Evolutionary conservation across 2,113 vertebrate species (phyloP).

Genomic region (Rhagologus leucostigma): DNA sequence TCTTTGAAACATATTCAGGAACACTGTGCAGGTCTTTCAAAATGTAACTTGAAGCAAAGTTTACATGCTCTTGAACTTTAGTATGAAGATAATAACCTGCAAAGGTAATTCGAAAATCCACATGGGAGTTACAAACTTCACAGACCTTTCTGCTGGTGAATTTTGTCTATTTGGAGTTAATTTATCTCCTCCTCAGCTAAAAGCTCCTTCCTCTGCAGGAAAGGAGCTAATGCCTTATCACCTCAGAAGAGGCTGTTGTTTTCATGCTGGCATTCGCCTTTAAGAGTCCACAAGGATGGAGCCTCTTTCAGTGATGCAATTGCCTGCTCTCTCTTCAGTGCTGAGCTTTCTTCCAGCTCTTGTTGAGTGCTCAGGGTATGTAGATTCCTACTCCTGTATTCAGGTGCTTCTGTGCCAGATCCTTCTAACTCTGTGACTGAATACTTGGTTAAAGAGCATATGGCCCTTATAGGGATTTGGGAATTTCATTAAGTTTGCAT

Average conservation of each 20-base stretch:
- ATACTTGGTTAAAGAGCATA: background rate
- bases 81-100: background rate
- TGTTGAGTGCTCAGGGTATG: background rate
- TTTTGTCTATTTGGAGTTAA: background rate
- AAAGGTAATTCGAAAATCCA: background rate
- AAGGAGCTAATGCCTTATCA: background rate
- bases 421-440: background rate
- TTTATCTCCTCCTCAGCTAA: background rate
- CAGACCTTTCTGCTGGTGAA: background rate
- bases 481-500: background rate
- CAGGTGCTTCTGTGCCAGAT: background rate
- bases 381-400: fast-evolving
- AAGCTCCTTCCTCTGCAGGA: background rate
- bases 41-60: background rate
- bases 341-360: background rate
- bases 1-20: background rate
- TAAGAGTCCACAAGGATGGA: background rate
- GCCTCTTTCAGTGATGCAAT: background rate
- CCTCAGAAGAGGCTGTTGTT: background rate
- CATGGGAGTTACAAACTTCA: background rate
- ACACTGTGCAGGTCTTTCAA: background rate
- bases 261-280: background rate
- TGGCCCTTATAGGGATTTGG: background rate
- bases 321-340: background rate
- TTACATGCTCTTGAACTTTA: background rate